These are phyloP conservation scores for Gallinago paraguaiae DNA, from an alignment of 2,113 vertebrate species.

Conservation along the genomic window DNA sequence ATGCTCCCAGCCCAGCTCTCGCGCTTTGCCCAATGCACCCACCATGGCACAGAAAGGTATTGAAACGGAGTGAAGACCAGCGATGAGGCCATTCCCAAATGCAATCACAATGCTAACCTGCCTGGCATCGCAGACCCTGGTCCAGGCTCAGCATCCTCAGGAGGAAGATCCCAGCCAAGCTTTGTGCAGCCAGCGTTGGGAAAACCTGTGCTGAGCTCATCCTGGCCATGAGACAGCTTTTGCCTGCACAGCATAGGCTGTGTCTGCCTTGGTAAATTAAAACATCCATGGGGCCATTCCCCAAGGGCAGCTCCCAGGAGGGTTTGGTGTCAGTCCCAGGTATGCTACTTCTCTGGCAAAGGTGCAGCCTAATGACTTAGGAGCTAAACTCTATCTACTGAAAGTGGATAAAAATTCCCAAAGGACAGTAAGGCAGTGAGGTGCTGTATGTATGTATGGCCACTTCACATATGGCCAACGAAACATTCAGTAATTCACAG, in stretches of 20 bases:
- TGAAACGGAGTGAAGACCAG: not conserved
- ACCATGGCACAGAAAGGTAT: not conserved
- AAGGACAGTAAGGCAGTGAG: not conserved
- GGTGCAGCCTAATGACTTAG: not conserved
- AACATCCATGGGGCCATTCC: not conserved
- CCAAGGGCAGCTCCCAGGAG: not conserved
- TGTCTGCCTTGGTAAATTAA: not conserved
- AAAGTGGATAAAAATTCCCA: not conserved
- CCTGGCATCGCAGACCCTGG: not conserved
- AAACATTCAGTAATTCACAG: not conserved
- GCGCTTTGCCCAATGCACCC: not conserved
- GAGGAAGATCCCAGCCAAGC: not conserved
- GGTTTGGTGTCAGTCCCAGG: not conserved
- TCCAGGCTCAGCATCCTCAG: not conserved
- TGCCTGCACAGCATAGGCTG: not conserved
- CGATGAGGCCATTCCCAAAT: rapidly evolving
- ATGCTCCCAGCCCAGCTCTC: rapidly evolving
- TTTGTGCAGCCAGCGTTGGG: not conserved
- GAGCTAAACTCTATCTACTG: not conserved
- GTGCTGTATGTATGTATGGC: not conserved
- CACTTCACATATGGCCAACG: not conserved
- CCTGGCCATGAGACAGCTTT: not conserved
- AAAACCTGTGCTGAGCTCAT: not conserved
- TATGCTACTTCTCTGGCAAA: not conserved
- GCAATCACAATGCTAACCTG: not conserved